These are phyloP conservation scores for Nothura maculosa DNA, from an alignment of 2,797 vertebrate genomes.

Conservation along the genomic window DNA sequence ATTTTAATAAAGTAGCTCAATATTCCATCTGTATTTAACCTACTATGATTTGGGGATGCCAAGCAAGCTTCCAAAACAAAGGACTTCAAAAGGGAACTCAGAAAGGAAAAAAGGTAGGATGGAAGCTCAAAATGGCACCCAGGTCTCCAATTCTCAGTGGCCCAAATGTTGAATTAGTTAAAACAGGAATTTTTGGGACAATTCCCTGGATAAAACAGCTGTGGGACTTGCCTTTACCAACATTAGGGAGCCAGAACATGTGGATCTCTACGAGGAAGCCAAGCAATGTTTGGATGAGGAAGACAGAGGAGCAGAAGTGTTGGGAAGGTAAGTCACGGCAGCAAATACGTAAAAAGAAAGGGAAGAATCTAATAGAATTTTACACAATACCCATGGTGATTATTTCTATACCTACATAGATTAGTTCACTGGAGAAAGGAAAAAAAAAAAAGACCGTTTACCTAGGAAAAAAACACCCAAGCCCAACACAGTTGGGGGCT, in stretches of 20 bases:
- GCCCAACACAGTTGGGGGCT: not conserved
- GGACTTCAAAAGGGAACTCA: not conserved
- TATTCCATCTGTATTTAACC: constrained; percentile 55
- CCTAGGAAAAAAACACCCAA: not conserved
- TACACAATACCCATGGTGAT: not conserved
- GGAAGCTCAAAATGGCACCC: not conserved
- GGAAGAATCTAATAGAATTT: not conserved
- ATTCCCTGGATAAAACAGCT: too few relatives aligned
- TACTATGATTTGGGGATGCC: not conserved
- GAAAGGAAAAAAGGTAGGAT: not conserved
- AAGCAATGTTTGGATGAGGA: too few relatives aligned
- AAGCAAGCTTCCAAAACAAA: not conserved
- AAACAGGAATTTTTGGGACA: not conserved
- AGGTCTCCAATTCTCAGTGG: not conserved
- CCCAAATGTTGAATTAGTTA: not conserved
- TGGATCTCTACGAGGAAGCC: not conserved
- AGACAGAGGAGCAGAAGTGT: not conserved
- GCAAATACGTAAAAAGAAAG: not conserved
- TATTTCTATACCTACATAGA: not conserved
- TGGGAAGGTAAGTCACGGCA: not conserved
- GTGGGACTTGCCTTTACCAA: not conserved
- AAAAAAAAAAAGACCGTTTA: not conserved
- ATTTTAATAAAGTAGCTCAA: constrained; percentile 43
- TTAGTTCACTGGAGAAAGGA: not conserved
- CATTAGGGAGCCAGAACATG: too few relatives aligned